These are phyloP conservation scores for Unio pictorum DNA, from an alignment of 2,888 invertebrate genomes.

Conservation along the genomic window DNA sequence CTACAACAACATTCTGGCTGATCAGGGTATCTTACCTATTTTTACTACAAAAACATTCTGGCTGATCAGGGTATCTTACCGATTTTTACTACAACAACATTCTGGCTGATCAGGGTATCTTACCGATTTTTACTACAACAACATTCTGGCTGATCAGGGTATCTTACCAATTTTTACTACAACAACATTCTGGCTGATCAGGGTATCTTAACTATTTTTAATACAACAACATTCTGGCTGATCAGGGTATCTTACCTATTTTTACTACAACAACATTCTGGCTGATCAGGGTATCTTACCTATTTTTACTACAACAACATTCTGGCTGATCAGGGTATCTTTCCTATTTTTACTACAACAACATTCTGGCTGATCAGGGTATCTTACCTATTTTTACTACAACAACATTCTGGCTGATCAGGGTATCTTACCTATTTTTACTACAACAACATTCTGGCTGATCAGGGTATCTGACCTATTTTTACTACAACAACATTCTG, in stretches of 20 bases:
- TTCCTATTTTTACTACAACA: constrained; percentile 85
- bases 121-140: constrained; percentile 79
- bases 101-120: constrained; percentile 5
- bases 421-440: constrained; percentile 81
- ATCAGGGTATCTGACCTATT: constrained; percentile 75
- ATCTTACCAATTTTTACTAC: constrained; percentile 84
- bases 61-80: too few relatives aligned
- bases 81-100: background rate
- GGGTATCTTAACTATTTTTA: background rate
- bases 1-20: too few relatives aligned
- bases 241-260: constrained; percentile 75
- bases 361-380: background rate
- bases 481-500: constrained; percentile 78
- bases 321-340: constrained; percentile 4
- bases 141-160: background rate
- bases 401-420: background rate
- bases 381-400: background rate
- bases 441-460: constrained; percentile 67
- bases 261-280: constrained; percentile 77
- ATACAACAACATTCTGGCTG: background rate
- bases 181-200: background rate
- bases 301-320: constrained; percentile 78
- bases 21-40: background rate
- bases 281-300: constrained; percentile 52
- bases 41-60: too few relatives aligned